A percentile compares a stretch with the other conserved stretches of the same genome.
phyloP scores from a whole-genome alignment of 2,888 invertebrate genomes.

The Volucella bombylans region DNA sequence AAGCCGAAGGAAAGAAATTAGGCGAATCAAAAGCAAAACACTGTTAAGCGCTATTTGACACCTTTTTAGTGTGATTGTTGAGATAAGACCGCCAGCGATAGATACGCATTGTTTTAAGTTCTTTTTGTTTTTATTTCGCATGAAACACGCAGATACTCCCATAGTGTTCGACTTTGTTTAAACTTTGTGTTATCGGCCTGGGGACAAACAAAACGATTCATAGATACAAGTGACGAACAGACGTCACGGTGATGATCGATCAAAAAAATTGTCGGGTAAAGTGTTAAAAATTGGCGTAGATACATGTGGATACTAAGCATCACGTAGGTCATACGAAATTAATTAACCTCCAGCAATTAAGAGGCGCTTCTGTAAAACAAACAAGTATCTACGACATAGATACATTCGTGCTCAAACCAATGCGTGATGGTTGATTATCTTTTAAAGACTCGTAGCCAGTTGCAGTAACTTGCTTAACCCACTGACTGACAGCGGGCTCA shows the following conservation, averaged over 20 bases:
- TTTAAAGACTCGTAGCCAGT: slow-evolving; percentile 9
- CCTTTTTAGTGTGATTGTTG: slow-evolving; percentile 24
- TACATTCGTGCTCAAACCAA: neutral
- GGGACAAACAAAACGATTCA: neutral
- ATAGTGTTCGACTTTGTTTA: too few species aligned
- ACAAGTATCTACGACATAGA: neutral
- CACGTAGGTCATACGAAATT: slow-evolving; percentile 33
- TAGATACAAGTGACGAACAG: neutral
- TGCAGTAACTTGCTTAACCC: slow-evolving; percentile 46
- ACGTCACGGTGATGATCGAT: slow-evolving; percentile 12
- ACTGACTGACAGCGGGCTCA: slow-evolving; percentile 19
- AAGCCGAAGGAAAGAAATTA: slow-evolving; percentile 35
- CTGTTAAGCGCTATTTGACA: slow-evolving; percentile 57
- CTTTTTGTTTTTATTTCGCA: too few species aligned
- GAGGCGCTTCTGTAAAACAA: slow-evolving; percentile 13
- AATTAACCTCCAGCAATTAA: slow-evolving; percentile 53
- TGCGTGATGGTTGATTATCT: slow-evolving; percentile 38
- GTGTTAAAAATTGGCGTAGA: slow-evolving; percentile 33
- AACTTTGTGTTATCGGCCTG: neutral
- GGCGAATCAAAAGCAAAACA: neutral
- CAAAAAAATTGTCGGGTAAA: slow-evolving; percentile 12
- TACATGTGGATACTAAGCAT: neutral
- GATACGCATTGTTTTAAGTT: slow-evolving; percentile 28
- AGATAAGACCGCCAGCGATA: slow-evolving; percentile 9
- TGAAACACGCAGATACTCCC: too few species aligned